These are phyloP conservation scores for Callipepla squamata DNA, from an alignment of 2,113 vertebrate genomes.

Conservation along the genomic window DNA sequence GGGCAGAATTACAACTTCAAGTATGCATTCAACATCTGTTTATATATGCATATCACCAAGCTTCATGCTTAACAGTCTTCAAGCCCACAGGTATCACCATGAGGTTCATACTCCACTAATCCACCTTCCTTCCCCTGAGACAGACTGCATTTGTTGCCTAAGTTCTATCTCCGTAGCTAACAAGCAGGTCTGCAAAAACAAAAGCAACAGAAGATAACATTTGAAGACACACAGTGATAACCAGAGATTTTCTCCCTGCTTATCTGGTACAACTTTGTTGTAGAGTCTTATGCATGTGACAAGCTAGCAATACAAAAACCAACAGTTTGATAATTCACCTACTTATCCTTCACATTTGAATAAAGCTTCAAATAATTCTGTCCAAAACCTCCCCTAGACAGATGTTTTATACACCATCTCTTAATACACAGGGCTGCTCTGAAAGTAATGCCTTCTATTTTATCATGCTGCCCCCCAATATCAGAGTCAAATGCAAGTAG, in stretches of 20 bases:
- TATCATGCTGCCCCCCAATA: too few relatives aligned
- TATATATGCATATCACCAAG: fast-evolving
- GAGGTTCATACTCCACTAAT: neutral
- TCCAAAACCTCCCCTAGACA: neutral
- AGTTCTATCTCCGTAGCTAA: neutral
- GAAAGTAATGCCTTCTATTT: too few relatives aligned
- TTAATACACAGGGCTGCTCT: neutral
- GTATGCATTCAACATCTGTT: neutral
- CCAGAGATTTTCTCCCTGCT: neutral
- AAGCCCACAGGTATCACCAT: neutral
- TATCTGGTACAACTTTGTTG: neutral
- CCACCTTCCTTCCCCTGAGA: neutral
- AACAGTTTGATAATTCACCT: neutral
- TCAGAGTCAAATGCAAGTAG: too few relatives aligned
- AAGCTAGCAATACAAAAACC: neutral
- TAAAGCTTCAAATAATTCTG: neutral
- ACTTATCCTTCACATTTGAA: neutral
- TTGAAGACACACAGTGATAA: neutral
- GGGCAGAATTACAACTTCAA: neutral
- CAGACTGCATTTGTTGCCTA: neutral
- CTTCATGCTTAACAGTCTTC: neutral
- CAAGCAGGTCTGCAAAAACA: neutral
- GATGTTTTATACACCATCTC: neutral
- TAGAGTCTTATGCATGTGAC: neutral
- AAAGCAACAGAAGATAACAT: neutral